Conservation (phyloP, 2,888 invertebrate species). For the Melitaea athalia region DNA sequence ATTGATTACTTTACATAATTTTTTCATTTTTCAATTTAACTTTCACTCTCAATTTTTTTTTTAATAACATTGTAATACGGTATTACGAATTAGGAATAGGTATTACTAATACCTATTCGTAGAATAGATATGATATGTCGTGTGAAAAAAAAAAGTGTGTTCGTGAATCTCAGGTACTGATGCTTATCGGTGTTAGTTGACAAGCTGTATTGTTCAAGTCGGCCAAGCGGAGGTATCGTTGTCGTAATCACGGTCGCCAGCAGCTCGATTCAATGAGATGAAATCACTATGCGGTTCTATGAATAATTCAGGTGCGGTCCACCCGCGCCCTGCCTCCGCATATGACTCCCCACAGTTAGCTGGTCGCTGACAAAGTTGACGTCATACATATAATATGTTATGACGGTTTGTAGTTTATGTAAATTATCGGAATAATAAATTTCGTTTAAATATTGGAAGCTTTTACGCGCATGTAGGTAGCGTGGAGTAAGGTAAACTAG, state of each 20-base stretch:
- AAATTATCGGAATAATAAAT: constrained; percentile 16
- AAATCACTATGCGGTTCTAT: constrained; percentile 81
- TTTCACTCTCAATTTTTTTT: too few relatives aligned
- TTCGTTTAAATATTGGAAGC: not conserved
- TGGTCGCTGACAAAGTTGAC: constrained; percentile 55
- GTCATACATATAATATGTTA: constrained; percentile 38
- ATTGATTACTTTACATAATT: too few relatives aligned
- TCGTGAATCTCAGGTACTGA: constrained; percentile 11
- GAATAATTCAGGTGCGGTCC: constrained; percentile 78
- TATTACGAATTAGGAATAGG: too few relatives aligned
- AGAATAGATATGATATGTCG: not conserved
- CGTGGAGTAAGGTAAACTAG: not conserved
- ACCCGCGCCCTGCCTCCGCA: constrained; percentile 46
- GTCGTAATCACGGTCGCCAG: constrained; percentile 78
- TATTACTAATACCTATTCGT: too few relatives aligned
- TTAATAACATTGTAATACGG: too few relatives aligned
- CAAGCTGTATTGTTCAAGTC: constrained; percentile 62
- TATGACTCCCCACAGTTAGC: constrained; percentile 39
- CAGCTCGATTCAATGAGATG: constrained; percentile 79
- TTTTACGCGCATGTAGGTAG: not conserved
- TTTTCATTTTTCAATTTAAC: too few relatives aligned
- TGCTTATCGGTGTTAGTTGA: constrained; percentile 54
- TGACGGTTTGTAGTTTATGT: constrained; percentile 18
- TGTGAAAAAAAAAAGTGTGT: not conserved
- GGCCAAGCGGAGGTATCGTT: constrained; percentile 62